A percentile compares a stretch with the other conserved stretches of the same genome.
Conservation (phyloP, 53 echinoderm and acorn worm species). For the Luidia sarsii region DNA sequence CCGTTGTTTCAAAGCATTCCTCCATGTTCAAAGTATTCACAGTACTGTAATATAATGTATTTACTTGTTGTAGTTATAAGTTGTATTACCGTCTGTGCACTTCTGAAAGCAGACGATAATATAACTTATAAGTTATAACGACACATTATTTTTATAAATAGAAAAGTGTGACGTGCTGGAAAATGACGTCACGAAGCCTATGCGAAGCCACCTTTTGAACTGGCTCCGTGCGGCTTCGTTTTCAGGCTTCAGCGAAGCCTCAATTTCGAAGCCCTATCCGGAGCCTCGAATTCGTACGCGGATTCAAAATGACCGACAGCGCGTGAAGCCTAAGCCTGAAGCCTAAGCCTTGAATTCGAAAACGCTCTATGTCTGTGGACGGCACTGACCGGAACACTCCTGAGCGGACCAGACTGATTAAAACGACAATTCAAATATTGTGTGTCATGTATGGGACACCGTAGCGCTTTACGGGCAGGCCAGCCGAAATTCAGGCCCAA, state of each 20-base stretch:
- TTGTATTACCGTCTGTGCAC: neutral
- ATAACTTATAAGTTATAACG: too few species aligned
- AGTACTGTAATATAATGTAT: too few species aligned
- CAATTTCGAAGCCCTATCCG: neutral
- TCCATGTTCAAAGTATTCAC: too few species aligned
- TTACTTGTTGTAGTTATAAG: too few species aligned
- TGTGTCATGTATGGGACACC: too few species aligned
- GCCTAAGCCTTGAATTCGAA: neutral
- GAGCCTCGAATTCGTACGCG: neutral
- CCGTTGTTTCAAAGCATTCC: too few species aligned
- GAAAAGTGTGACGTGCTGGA: neutral
- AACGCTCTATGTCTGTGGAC: neutral
- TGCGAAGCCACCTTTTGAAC: neutral
- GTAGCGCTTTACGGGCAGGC: too few species aligned
- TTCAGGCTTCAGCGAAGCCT: neutral
- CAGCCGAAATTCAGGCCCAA: too few species aligned
- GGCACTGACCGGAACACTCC: too few species aligned
- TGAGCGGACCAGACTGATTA: too few species aligned
- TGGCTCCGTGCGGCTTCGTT: neutral
- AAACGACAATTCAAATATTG: too few species aligned
- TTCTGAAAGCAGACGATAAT: neutral
- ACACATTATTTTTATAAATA: neutral
- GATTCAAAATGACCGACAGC: neutral
- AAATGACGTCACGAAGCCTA: conserved; percentile 2
- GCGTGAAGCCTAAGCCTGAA: neutral